phyloP scores from a whole-genome alignment of 2,113 vertebrate species.

The Vulpes lagopus region DNA sequence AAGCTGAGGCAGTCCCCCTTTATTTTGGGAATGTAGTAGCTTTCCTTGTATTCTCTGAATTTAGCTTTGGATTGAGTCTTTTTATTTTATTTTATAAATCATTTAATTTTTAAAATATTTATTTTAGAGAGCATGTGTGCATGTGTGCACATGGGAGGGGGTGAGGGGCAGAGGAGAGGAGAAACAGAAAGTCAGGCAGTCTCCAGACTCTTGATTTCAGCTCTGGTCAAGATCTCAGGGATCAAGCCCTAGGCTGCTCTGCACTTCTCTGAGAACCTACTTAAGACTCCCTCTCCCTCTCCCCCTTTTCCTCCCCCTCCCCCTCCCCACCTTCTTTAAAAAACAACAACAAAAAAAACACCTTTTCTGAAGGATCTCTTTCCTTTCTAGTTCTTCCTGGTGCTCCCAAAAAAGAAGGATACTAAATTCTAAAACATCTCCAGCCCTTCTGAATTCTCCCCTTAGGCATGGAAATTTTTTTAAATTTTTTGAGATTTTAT shows the following conservation, averaged over 20 bases:
- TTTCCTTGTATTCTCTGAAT: not conserved
- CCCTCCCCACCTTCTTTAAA: not conserved
- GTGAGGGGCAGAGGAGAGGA: not conserved
- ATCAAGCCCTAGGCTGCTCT: not conserved
- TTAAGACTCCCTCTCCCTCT: not conserved
- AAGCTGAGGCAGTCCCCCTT: not conserved
- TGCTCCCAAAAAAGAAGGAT: not conserved
- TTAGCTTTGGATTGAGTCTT: slow-evolving; percentile 44
- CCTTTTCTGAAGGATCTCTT: slow-evolving; percentile 12
- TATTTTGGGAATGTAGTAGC: not conserved
- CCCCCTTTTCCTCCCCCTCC: not conserved
- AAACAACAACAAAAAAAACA: not conserved
- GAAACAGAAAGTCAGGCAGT: not conserved
- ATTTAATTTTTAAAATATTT: not conserved
- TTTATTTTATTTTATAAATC: not conserved
- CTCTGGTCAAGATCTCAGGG: not conserved
- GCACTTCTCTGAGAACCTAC: not conserved
- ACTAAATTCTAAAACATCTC: slow-evolving; percentile 2
- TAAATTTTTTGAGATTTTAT: no score
- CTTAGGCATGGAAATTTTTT: not conserved
- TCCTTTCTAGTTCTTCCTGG: not conserved
- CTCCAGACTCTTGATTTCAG: not conserved
- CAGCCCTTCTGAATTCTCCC: not conserved
- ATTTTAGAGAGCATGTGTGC: not conserved
- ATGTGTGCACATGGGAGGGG: not conserved